These are phyloP conservation scores for Turritopsis rubra DNA, from an alignment of 30 jellyfish, hydroid and myxozoan species.

Conservation along the genomic window DNA sequence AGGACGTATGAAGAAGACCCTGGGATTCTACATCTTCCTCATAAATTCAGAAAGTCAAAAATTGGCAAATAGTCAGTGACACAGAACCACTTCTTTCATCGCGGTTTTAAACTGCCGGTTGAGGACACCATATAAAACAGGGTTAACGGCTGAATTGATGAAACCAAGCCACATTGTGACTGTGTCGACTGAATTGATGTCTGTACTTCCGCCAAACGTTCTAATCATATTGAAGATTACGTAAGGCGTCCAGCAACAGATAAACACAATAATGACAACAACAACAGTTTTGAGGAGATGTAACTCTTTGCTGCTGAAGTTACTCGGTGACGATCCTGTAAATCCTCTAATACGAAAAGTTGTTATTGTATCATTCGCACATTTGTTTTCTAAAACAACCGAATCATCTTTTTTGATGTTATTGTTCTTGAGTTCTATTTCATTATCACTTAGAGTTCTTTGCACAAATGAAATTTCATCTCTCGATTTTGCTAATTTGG, in stretches of 20 bases:
- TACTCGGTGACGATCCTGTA: not conserved
- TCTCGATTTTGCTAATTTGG: conserved; percentile 12
- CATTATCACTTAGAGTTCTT: no score
- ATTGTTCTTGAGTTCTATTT: no score
- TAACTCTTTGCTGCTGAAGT: conserved; percentile 29
- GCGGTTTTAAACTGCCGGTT: conserved; percentile 62
- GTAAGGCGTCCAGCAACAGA: conserved; percentile 76
- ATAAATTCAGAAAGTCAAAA: not conserved
- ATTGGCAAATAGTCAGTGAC: not conserved
- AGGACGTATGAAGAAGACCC: no score
- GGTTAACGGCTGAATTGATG: conserved; percentile 66
- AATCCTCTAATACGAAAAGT: conserved; percentile 34
- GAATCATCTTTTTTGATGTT: conserved; percentile 7
- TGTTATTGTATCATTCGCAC: conserved; percentile 17
- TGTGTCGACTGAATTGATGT: conserved; percentile 47
- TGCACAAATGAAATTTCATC: no score
- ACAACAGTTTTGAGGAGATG: conserved; percentile 47
- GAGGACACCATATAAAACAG: conserved; percentile 59
- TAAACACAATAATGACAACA: conserved; percentile 46
- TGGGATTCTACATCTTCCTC: no score
- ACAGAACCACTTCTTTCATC: conserved; percentile 23
- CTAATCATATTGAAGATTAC: conserved; percentile 45
- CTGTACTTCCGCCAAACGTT: conserved; percentile 18
- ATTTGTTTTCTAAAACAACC: conserved; percentile 10
- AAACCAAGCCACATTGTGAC: conserved; percentile 90